Evolutionary conservation across 1,140 invertebrate genomes (phyloP).

Genomic region (Atta texana): DNA sequence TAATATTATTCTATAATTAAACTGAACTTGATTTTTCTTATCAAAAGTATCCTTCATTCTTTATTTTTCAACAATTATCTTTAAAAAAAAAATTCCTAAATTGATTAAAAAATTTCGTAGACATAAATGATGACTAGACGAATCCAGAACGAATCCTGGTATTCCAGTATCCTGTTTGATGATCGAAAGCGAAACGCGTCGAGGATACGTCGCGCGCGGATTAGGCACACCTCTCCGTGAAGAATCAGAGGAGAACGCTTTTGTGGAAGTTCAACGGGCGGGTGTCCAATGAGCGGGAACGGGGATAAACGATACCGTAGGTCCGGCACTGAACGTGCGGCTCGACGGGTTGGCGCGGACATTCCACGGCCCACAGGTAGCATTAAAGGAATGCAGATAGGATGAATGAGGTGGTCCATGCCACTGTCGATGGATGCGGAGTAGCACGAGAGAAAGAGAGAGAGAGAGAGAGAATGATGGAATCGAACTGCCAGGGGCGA

Average conservation of each 20-base stretch:
- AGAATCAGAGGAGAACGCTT: slow-evolving; percentile 26
- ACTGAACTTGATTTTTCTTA: neutral
- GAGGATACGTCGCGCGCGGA: neutral
- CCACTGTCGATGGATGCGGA: slow-evolving; percentile 77
- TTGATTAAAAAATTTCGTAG: neutral
- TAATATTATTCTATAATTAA: neutral
- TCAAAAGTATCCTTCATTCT: neutral
- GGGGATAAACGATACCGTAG: slow-evolving; percentile 74
- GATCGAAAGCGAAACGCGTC: neutral
- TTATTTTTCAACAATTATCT: neutral
- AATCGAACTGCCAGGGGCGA: slow-evolving; percentile 19
- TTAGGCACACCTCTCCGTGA: slow-evolving; percentile 23
- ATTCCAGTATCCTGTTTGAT: neutral
- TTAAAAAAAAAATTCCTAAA: neutral
- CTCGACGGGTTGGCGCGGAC: slow-evolving; percentile 64
- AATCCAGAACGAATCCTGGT: neutral
- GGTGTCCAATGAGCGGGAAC: slow-evolving; percentile 33
- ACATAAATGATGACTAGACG: neutral
- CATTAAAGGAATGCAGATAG: slow-evolving; percentile 84
- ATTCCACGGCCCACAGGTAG: slow-evolving; percentile 84
- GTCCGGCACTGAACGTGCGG: slow-evolving; percentile 70
- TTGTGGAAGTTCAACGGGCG: slow-evolving; percentile 54
- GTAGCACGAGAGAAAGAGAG: slow-evolving; percentile 52
- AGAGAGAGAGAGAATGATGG: slow-evolving; percentile 51
- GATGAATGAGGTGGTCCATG: slow-evolving; percentile 85